phyloP scores from a whole-genome alignment of 2,797 vertebrate species.

The Hyperoplus immaculatus region DNA sequence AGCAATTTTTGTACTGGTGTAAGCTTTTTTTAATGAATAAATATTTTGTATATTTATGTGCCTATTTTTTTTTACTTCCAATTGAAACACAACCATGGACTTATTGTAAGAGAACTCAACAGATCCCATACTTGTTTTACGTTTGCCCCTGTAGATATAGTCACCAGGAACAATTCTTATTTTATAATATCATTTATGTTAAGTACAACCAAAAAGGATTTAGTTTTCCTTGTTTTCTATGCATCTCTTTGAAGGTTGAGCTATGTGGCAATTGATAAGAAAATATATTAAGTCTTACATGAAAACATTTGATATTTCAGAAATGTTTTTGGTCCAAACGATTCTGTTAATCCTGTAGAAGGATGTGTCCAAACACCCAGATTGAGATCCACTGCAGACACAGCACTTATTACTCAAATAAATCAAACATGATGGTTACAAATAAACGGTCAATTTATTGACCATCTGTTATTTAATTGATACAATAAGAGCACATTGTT shows the following conservation, averaged over 20 bases:
- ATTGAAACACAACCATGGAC: too few species aligned
- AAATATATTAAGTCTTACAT: background rate
- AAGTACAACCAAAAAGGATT: background rate
- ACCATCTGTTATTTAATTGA: constrained; percentile 44
- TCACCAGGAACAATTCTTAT: too few species aligned
- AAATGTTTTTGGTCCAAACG: background rate
- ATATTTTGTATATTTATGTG: constrained; percentile 88
- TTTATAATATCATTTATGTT: too few species aligned
- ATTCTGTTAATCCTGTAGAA: background rate
- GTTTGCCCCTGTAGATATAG: too few species aligned
- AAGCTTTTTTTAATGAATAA: constrained; percentile 87
- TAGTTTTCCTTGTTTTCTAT: background rate
- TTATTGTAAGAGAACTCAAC: background rate
- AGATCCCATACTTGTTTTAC: background rate
- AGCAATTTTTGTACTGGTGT: constrained; percentile 87
- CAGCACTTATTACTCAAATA: background rate
- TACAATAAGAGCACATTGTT: constrained; percentile 41
- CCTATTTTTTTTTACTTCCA: background rate
- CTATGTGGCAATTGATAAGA: background rate
- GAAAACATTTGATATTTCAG: background rate
- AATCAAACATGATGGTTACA: constrained; percentile 40
- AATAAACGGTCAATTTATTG: constrained; percentile 79
- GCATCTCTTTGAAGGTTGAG: background rate
- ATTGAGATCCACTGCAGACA: background rate
- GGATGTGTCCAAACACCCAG: background rate